Evolutionary conservation across 2,888 invertebrate genomes (phyloP).

Genomic region (Ephialtes manifestator): DNA sequence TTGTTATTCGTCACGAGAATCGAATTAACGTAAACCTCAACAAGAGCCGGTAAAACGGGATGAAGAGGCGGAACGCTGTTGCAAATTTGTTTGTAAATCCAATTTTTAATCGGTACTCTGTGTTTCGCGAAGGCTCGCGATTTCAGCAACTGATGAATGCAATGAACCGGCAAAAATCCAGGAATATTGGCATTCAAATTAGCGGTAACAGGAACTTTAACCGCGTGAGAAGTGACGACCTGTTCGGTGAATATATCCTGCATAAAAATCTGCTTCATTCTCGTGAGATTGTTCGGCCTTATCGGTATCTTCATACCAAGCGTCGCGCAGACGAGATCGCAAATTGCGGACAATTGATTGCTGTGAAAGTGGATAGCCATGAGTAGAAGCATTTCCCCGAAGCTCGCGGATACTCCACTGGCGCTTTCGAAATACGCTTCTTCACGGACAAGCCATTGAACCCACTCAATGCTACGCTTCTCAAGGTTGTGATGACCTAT

Average conservation of each 20-base stretch:
- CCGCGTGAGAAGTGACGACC: slow-evolving; percentile 97
- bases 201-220: slow-evolving; percentile 97
- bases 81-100: slow-evolving; percentile 98
- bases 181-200: slow-evolving; percentile 95
- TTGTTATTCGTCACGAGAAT: slow-evolving; percentile 91
- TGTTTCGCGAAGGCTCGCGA: slow-evolving; percentile 98
- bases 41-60: slow-evolving; percentile 96
- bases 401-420: slow-evolving; percentile 94
- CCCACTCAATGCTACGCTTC: slow-evolving; percentile 95
- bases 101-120: slow-evolving; percentile 97
- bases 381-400: slow-evolving; percentile 97
- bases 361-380: slow-evolving; percentile 99
- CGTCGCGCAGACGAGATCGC: slow-evolving; percentile 97
- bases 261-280: slow-evolving; percentile 97
- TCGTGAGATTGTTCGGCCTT: slow-evolving; percentile 94
- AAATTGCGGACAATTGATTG: slow-evolving; percentile 96
- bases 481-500: slow-evolving; percentile 91
- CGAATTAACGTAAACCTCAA: slow-evolving; percentile 98
- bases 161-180: slow-evolving; percentile 98
- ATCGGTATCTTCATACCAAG: slow-evolving; percentile 98
- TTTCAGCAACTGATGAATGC: slow-evolving; percentile 97
- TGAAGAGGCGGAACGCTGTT: slow-evolving; percentile 96
- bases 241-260: slow-evolving; percentile 99
- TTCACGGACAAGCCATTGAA: slow-evolving; percentile 96
- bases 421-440: slow-evolving; percentile 96